These are phyloP conservation scores for Anastatus disparis DNA, from an alignment of 1,140 invertebrate species.

Conservation along the genomic window DNA sequence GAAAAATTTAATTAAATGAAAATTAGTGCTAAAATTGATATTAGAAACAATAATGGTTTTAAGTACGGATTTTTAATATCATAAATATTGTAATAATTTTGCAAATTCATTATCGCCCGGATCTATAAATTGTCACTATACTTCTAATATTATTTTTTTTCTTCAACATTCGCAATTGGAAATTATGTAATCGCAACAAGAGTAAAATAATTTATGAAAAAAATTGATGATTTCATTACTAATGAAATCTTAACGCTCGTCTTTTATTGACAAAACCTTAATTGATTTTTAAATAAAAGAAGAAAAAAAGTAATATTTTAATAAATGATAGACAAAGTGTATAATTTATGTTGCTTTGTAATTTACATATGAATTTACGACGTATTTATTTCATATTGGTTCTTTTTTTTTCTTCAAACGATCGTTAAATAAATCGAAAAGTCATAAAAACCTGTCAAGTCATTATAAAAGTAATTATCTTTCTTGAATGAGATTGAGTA, in stretches of 20 bases:
- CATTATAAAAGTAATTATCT: not conserved
- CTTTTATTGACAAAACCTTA: not conserved
- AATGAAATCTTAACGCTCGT: not conserved
- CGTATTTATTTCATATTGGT: constrained; percentile 26
- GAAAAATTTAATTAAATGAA: constrained; percentile 7
- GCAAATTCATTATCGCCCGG: not conserved
- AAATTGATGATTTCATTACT: not conserved
- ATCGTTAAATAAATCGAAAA: constrained; percentile 3
- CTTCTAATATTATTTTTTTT: not conserved
- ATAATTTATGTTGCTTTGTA: not conserved
- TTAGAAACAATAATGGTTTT: too few relatives aligned
- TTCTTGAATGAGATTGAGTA: not conserved
- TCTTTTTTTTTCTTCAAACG: too few relatives aligned
- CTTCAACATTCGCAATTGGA: not conserved
- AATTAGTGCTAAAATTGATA: too few relatives aligned
- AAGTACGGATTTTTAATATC: constrained; percentile 4
- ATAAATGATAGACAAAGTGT: too few relatives aligned
- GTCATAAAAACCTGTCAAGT: not conserved
- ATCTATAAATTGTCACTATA: not conserved
- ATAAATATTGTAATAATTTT: not conserved
- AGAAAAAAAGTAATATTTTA: not conserved
- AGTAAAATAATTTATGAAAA: not conserved
- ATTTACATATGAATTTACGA: constrained; percentile 22
- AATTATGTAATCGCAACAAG: constrained; percentile 4
- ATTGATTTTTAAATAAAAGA: constrained; percentile 16